Evolutionary conservation across 2,113 vertebrate species (phyloP).

Genomic region (Pristiophorus japonicus): DNA sequence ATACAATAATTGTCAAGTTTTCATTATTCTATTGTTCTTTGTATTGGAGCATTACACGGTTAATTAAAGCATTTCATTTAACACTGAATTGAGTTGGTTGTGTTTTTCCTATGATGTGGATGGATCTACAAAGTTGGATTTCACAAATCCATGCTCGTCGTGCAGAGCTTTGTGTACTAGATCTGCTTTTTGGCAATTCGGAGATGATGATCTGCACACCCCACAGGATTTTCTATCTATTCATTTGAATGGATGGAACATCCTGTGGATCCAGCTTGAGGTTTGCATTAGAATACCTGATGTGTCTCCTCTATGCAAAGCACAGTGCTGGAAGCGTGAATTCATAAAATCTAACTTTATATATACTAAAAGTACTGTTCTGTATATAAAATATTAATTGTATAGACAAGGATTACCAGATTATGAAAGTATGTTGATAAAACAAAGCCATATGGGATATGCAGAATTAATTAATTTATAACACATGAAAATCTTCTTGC

Average conservation of each 20-base stretch:
- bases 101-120: background rate
- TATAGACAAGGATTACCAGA: background rate
- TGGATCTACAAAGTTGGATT: background rate
- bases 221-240: background rate
- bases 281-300: background rate
- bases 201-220: background rate
- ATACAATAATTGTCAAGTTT: background rate
- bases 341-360: background rate
- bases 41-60: background rate
- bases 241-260: background rate
- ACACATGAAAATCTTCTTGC: background rate
- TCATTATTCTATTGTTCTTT: background rate
- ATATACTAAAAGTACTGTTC: background rate
- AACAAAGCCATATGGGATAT: background rate
- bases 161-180: background rate
- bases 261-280: background rate
- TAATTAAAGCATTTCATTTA: background rate
- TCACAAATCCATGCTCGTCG: background rate
- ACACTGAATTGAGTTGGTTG: background rate
- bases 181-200: too few species aligned
- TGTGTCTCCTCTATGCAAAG: background rate
- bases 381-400: background rate
- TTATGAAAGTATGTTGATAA: background rate
- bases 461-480: background rate
- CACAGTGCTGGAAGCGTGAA: background rate